phyloP scores from a whole-genome alignment of 2,113 vertebrate genomes.

The Rhizomys pruinosus region DNA sequence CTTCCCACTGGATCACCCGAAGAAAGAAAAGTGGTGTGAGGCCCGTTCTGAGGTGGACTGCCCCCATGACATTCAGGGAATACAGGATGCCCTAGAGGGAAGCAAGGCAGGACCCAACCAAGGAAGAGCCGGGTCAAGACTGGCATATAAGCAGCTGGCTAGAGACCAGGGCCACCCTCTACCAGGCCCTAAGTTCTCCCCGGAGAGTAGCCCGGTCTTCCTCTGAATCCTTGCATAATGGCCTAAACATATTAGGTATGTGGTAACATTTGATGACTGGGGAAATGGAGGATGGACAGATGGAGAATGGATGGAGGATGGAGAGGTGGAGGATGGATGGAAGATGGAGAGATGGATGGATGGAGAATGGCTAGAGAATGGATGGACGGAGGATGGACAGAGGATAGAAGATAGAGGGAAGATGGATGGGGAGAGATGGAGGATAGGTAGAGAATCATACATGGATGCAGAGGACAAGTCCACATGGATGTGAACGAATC shows the following conservation, averaged over 20 bases:
- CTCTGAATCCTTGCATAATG: not conserved
- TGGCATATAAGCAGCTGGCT: not conserved
- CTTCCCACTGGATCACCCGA: constrained; percentile 86
- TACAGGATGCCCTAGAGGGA: not conserved
- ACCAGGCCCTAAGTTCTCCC: not conserved
- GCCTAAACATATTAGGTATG: not conserved
- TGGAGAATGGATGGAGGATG: not conserved
- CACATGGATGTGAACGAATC: not conserved
- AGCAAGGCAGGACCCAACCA: not conserved
- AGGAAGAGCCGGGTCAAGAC: not conserved
- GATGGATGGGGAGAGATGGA: not conserved
- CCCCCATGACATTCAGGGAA: not conserved
- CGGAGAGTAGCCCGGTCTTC: not conserved
- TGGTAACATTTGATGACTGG: not conserved
- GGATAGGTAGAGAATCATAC: accelerated
- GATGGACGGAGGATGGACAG: not conserved
- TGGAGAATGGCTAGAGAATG: no score
- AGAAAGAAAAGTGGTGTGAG: constrained; percentile 22
- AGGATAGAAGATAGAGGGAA: not conserved
- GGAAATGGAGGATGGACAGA: no score
- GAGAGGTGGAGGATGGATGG: not conserved
- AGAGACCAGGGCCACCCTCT: not conserved
- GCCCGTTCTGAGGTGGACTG: not conserved
- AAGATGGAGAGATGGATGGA: not conserved
- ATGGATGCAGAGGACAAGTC: not conserved